Base-by-base conservation (phyloP, 2,888 invertebrate species). In the Luperina testacea region DNA sequence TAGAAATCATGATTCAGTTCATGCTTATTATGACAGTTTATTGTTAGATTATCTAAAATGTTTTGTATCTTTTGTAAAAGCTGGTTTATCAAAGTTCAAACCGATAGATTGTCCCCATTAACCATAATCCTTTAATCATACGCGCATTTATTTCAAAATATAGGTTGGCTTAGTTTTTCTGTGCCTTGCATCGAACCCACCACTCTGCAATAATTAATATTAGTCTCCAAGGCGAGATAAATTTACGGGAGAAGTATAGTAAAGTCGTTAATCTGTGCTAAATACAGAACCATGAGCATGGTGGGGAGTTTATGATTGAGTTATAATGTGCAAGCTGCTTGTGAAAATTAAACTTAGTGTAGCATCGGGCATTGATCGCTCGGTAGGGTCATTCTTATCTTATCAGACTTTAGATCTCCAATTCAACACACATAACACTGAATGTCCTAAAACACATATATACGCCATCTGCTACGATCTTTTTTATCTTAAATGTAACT, bases 181-280 rank as follows among this genome's bases (percentile, higher is more conserved):
- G 42, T 53, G 42, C 42, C 11, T 72, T 64, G 59, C 69, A 59
- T 65, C 42, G 63, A 38, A n/a, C 45, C 65, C 61, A 61, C 53
- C 61, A 61, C 53, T 67, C 27, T 69, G 20, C 6, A 48, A 64
- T 82, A 51, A 72, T 68, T 45, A 61, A 71, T 71, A n/a, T 67
- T n/a, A 61, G 76, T 48, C 53, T 71, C 67, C 48, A 42, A 77
- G 38, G 53, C 77, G 38, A 82, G n/a, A 78, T 83, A 82, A 78
- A 70, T 83, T 70, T 59, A n/a, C n/a, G n/a, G 1, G n/a, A 27
- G 27, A 61, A 53, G 57, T 73, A 20, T 53, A 48, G n/a, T 32
- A 63, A 70, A 61, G 51, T 63, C 42, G 27, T 78, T 71, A 82
- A 71, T 51, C 20, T 13, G n/a, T n/a, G 8, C 8, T 83, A 64